These are phyloP conservation scores for Dermatemys mawii DNA, from an alignment of 2,113 vertebrate genomes.

Conservation along the genomic window DNA sequence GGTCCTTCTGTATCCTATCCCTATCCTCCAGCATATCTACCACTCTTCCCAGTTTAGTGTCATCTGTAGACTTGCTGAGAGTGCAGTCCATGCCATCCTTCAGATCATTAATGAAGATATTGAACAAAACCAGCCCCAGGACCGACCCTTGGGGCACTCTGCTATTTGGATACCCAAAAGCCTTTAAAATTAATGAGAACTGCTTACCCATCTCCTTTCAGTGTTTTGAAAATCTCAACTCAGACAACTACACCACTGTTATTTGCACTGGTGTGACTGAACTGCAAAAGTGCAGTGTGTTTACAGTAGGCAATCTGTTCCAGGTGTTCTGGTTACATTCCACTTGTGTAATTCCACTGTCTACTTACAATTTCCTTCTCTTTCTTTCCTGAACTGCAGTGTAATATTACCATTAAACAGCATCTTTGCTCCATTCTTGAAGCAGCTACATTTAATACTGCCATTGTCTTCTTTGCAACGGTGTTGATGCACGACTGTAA, in stretches of 20 bases:
- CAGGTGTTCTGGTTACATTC: fast-evolving
- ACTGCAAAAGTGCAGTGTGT: neutral
- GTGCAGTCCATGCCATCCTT: too few relatives aligned
- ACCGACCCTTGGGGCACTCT: too few relatives aligned
- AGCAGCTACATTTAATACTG: neutral
- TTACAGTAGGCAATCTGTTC: neutral
- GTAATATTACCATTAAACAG: neutral
- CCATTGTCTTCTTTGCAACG: neutral
- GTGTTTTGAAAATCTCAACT: neutral
- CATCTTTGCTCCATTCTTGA: fast-evolving
- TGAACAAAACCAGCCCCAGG: too few relatives aligned
- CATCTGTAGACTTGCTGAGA: too few relatives aligned
- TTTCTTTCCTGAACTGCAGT: neutral
- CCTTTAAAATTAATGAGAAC: neutral
- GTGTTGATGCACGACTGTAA: neutral
- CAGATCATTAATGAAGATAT: too few relatives aligned
- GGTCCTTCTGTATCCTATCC: too few relatives aligned
- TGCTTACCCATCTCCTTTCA: neutral
- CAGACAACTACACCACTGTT: neutral
- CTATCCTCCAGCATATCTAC: too few relatives aligned
- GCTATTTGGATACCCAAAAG: neutral
- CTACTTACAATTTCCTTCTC: neutral
- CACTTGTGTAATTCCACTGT: fast-evolving
- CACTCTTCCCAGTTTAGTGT: too few relatives aligned
- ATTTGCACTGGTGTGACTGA: fast-evolving